A percentile compares a stretch with the other conserved stretches of the same genome.
These are phyloP conservation scores for Lucilia cuprina DNA, from an alignment of 1,140 invertebrate genomes.

Conservation along the genomic window DNA sequence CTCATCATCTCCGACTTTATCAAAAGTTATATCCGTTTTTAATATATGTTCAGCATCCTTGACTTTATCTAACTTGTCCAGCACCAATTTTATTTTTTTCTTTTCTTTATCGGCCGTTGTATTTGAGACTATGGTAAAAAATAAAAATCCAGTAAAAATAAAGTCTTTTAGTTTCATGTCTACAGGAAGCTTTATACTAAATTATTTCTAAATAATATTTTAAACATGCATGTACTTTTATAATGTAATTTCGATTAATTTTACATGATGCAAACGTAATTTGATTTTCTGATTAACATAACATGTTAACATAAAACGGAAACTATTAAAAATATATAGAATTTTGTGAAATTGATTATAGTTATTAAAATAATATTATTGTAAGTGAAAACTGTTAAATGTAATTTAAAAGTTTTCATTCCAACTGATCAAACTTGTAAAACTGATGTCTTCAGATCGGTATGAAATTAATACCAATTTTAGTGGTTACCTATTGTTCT, in stretches of 20 bases:
- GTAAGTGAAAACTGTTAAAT: too few relatives aligned
- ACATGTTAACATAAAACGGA: neutral
- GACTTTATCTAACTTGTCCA: conserved; percentile 44
- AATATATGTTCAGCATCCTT: conserved; percentile 38
- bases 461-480: too few relatives aligned
- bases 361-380: too few relatives aligned
- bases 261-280: neutral
- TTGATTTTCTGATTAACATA: neutral
- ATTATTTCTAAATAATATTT: neutral
- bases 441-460: too few relatives aligned
- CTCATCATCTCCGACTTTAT: conserved; percentile 29
- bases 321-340: neutral
- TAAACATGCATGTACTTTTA: neutral
- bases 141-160: neutral
- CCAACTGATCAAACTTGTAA: too few relatives aligned
- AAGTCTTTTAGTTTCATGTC: neutral
- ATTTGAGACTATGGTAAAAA: neutral
- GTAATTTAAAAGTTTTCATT: too few relatives aligned
- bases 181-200: neutral
- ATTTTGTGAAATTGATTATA: too few relatives aligned
- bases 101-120: neutral
- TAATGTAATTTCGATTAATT: neutral
- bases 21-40: conserved; percentile 38
- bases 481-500: too few relatives aligned
- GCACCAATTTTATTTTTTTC: conserved; percentile 32